Evolutionary conservation across 1,140 invertebrate species (phyloP).

Genomic region (Penaeus chinensis): DNA sequence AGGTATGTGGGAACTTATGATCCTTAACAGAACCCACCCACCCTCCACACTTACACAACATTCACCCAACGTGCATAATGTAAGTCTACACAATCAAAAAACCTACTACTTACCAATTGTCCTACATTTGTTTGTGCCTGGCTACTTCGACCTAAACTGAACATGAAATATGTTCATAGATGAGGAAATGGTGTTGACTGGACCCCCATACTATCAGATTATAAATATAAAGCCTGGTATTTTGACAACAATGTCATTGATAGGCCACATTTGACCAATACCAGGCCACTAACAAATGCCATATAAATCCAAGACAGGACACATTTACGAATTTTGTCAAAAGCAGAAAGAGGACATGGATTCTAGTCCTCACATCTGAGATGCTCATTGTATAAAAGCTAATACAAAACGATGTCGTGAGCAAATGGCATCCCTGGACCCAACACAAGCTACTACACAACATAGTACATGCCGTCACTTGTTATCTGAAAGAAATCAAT

Average conservation of each 20-base stretch:
- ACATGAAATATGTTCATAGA: slow-evolving; percentile 60
- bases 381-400: too few species aligned
- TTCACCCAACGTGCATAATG: slow-evolving; percentile 46
- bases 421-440: slow-evolving; percentile 56
- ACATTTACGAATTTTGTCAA: slow-evolving; percentile 28
- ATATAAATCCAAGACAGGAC: slow-evolving; percentile 32
- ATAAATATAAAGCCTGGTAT: slow-evolving; percentile 32
- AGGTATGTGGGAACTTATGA: slow-evolving; percentile 43
- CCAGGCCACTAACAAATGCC: slow-evolving; percentile 44
- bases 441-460: slow-evolving; percentile 57
- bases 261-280: slow-evolving; percentile 23
- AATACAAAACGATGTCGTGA: slow-evolving; percentile 35
- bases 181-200: slow-evolving; percentile 62
- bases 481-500: slow-evolving; percentile 59
- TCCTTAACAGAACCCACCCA: slow-evolving; percentile 37
- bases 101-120: slow-evolving; percentile 55
- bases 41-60: slow-evolving; percentile 19
- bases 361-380: neutral
- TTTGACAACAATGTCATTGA: neutral
- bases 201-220: slow-evolving; percentile 27
- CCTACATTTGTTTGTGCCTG: slow-evolving; percentile 50
- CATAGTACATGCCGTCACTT: slow-evolving; percentile 54
- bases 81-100: slow-evolving; percentile 47
- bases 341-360: slow-evolving; percentile 21
- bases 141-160: slow-evolving; percentile 55